Evolutionary conservation across 2,888 invertebrate species (phyloP).

Genomic region (Clitarchus hookeri): DNA sequence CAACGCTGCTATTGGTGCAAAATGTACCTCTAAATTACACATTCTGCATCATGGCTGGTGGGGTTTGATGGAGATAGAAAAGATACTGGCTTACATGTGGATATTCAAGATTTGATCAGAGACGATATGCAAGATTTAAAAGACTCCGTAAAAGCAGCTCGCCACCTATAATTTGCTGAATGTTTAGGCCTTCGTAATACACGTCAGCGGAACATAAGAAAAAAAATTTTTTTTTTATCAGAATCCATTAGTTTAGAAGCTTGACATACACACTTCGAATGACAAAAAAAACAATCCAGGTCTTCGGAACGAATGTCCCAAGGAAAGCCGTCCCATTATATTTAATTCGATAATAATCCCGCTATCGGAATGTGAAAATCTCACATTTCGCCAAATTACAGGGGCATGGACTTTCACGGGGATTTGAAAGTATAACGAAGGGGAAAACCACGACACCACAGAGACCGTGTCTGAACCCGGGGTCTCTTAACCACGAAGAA

Average conservation of each 20-base stretch:
- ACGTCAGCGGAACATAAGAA: neutral
- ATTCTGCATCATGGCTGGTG: neutral
- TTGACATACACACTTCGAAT: no score
- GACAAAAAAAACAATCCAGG: neutral
- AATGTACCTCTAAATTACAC: neutral
- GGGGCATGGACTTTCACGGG: neutral
- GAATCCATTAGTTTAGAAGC: neutral
- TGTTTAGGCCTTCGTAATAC: neutral
- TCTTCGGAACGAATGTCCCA: neutral
- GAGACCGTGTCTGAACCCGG: neutral
- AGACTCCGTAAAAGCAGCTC: neutral
- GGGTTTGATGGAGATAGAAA: neutral
- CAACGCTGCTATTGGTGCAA: neutral
- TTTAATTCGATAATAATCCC: neutral
- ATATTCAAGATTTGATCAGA: neutral
- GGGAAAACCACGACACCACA: neutral
- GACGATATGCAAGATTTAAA: neutral
- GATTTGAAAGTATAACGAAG: conserved; percentile 2
- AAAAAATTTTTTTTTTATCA: neutral
- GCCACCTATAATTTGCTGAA: neutral
- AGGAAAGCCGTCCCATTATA: neutral
- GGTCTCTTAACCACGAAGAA: no score
- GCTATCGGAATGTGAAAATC: neutral
- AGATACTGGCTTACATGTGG: neutral
- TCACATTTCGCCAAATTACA: neutral